Base-by-base conservation (phyloP, 2,888 invertebrate genomes). In the Ormia ochracea region DNA sequence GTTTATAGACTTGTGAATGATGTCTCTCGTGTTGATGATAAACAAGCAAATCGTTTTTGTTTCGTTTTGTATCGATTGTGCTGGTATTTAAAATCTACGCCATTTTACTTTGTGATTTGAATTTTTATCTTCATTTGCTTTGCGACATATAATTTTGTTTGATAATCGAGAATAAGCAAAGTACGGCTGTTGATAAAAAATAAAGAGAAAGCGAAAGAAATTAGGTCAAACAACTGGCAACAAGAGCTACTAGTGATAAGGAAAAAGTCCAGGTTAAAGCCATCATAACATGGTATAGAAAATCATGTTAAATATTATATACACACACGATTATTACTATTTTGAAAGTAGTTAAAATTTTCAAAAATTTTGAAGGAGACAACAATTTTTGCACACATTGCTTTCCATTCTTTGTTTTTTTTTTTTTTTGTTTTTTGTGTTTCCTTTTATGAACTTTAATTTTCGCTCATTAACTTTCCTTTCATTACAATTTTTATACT, bases 71-170 rank as follows among this genome's bases (percentile, higher is more conserved):
- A 19, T 38, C 21, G 28, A 41, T 28, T 36, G 54, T 26, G n/a
- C 12, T 63, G 21, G n/a, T 56, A 12, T 72, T 63, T 33, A 54
- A 36, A 33, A 43, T 63, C 14, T 14, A 33, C 73, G 63, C 73
- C 73, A 73, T 73, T 73, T 73, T 73, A 26, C 33, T 33, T 33
- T 54, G 52, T 26, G 6, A 43, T 23, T 45, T 45, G 12, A 33
- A 23, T 48, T 31, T 43, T 33, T 68, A 31, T 48, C 1, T 14
- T 43, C 10, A 33, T 9, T 48, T 65, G 14, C 17, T 23, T 45
- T 43, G 10, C 43, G 45, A 50, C 52, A 66, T 28, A 28, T 19
- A 26, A 33, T 72, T 23, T 33, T 54, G 10, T 72, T 54, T 43
- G 33, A 61, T 50, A 72, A 45, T 52, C 33, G 31, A 59, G 26